Evolutionary conservation across 1,140 invertebrate species (phyloP), one percentile per base, ranked within the genome.

Genomic region (Penaeus chinensis): DNA sequence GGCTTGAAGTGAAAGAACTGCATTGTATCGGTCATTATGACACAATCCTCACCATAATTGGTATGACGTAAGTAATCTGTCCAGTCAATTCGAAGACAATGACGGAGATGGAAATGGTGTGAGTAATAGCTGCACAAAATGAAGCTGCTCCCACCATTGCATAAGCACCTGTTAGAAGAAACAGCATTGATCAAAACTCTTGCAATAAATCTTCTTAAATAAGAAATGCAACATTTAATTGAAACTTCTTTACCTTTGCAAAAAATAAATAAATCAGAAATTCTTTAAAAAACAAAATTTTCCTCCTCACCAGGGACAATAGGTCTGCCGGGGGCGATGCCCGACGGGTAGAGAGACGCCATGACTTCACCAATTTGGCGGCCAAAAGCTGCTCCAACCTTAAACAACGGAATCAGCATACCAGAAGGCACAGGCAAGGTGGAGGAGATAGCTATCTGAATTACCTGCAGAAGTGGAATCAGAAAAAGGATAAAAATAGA

Each of bases 71-170:
- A 18, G 97, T 98, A 90, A 99, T 98, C 93, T 99, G 97, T 76
- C 98, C 98, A 0, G 98, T 99, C 95, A 99, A 97, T 93, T 99
- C 99, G 92, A 99, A 99, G 62, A 99, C 96, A 90, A 99, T 99
- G 76, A 99, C 98, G 88, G 97, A 97, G 32, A 99, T 98, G 4
- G 98, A 99, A 66, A 99, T 98, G 0, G 98, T 99, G 92, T 99
- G 97, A 0, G 99, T 99, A 7, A 99, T 98, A 65, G 97, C 97
- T 22, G 97, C 98, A 16, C 97, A 97, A 91, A 99, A 96, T 8
- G 98, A 97, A 7, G 98, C 98, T 3, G 98, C 98, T 5, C 98
- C 98, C 71, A 97, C 96, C 71, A 96, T 96, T 0, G 97, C 96
- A 92, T 98, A 98, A 16, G 96, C 96, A 71, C 96, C 95, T 89